Base-by-base conservation (phyloP, 2,797 vertebrate genomes). In the Peromyscus melanophrys region DNA sequence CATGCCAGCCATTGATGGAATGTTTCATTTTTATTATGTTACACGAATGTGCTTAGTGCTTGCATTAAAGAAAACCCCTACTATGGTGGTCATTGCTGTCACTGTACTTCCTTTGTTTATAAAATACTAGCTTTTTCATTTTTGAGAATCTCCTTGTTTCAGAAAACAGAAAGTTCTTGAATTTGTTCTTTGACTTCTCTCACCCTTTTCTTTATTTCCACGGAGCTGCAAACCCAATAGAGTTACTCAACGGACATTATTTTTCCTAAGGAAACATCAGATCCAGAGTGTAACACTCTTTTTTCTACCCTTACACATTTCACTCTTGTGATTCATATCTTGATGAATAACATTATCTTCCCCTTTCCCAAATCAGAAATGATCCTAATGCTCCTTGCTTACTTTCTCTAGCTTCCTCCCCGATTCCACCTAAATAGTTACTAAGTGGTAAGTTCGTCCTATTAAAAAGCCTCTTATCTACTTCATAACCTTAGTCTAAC, bases 1-100 rank as follows among this genome's bases (percentile, higher is more conserved):
- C 52, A 76, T 37, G 19, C 12, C 78, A 96, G 61, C 73, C 81
- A 27, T 17, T 80, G 61, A 71, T 31, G 77, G 93, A 95, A 59
- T 55, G 34, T 96, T 96, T 92, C 34, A 73, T 95, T 93, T 92
- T 57, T 93, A 75, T 94, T 78, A 71, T 96, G 61, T 77, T 96
- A 78, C 34, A 82, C 7, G 37, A 75, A 57, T 82, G 25, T 49
- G 12, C 82, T 86, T 80, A 84, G 43, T 78, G 23, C 73, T 88
- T 95, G 73, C 17, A 19, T 84, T 95, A 63, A 94, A 84, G 92
- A 71, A 1, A 46, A 5, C 17, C 2, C 57, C 61, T 63, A 25
- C 14, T n/a, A 78, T 14, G 31, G 59, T 67, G 25, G 52, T 1
- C 10, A 78, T 92, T 90, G n/a, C 73, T 89, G 69, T 93, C 34